Evolutionary conservation across 2,113 vertebrate genomes (phyloP).

Genomic region (Chaenocephalus aceratus): DNA sequence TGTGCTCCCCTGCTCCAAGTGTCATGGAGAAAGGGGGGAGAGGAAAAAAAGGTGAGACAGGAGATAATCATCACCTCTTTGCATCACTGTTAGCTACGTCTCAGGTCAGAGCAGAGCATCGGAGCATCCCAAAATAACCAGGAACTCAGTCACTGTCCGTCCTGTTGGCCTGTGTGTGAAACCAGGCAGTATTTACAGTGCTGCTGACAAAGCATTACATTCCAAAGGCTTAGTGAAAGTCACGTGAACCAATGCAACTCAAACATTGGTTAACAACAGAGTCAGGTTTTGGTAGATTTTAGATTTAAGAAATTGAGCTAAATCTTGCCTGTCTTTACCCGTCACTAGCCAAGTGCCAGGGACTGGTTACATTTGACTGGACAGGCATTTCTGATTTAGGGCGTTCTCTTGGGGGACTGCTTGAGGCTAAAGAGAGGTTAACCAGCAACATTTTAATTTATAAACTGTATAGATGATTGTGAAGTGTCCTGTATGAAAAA

Average conservation of each 20-base stretch:
- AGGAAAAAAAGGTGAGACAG: constrained; percentile 60
- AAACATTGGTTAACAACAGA: constrained; percentile 38
- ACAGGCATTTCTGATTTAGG: constrained; percentile 59
- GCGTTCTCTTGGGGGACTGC: constrained; percentile 60
- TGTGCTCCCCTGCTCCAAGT: constrained; percentile 63
- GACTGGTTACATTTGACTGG: constrained; percentile 37
- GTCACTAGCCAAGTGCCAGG: constrained; percentile 50
- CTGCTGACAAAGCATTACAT: constrained; percentile 69
- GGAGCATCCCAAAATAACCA: constrained; percentile 68
- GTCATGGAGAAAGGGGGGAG: constrained; percentile 38
- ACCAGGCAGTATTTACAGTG: constrained; percentile 27
- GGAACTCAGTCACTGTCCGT: constrained; percentile 50
- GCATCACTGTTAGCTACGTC: constrained; percentile 70
- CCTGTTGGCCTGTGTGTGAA: constrained; percentile 48
- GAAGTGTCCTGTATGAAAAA: constrained; percentile 72
- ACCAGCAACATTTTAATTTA: constrained; percentile 74
- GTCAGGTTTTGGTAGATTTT: constrained; percentile 62
- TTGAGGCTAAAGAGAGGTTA: constrained; percentile 72
- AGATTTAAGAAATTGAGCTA: constrained; percentile 48
- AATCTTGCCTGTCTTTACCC: constrained; percentile 32
- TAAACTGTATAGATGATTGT: constrained; percentile 71
- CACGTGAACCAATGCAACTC: constrained; percentile 54
- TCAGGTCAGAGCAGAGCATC: constrained; percentile 72
- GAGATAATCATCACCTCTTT: constrained; percentile 74
- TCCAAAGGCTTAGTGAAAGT: constrained; percentile 74